Evolutionary conservation across 2,113 vertebrate species (phyloP).

Genomic region (Progne subis): DNA sequence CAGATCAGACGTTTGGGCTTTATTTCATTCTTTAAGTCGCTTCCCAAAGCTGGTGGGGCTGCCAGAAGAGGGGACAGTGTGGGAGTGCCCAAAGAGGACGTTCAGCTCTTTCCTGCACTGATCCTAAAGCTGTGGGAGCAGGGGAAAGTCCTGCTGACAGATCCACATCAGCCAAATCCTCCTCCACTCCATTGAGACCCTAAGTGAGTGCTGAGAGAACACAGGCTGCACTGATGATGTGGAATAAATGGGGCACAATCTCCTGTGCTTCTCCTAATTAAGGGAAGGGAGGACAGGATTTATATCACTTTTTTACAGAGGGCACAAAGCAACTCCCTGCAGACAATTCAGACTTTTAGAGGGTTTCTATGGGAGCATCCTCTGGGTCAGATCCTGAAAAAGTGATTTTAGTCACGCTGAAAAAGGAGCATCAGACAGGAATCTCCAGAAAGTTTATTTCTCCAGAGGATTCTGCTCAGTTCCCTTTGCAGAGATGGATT

Average conservation of each 20-base stretch:
- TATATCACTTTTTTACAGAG: not conserved
- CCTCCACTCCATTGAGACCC: not conserved
- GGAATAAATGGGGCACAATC: not conserved
- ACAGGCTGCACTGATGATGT: fast-evolving
- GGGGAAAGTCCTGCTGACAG: not conserved
- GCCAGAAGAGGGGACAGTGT: not conserved
- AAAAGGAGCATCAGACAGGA: not conserved
- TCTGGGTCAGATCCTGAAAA: not conserved
- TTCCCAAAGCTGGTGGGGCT: not conserved
- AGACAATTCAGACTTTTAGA: not conserved
- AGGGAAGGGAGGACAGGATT: not conserved
- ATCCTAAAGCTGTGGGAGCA: not conserved
- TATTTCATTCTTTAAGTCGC: fast-evolving
- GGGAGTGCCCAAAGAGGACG: not conserved
- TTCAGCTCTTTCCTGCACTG: not conserved
- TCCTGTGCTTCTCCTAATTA: not conserved
- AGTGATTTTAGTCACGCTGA: not conserved
- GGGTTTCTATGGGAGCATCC: not conserved
- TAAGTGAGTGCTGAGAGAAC: fast-evolving
- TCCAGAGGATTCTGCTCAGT: not conserved
- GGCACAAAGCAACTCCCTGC: not conserved
- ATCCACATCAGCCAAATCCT: not conserved
- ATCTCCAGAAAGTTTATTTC: not conserved
- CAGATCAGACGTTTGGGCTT: not conserved
- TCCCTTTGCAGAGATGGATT: not conserved